phyloP scores from a whole-genome alignment of 2,113 vertebrate species.

The Syngnathus scovelli region DNA sequence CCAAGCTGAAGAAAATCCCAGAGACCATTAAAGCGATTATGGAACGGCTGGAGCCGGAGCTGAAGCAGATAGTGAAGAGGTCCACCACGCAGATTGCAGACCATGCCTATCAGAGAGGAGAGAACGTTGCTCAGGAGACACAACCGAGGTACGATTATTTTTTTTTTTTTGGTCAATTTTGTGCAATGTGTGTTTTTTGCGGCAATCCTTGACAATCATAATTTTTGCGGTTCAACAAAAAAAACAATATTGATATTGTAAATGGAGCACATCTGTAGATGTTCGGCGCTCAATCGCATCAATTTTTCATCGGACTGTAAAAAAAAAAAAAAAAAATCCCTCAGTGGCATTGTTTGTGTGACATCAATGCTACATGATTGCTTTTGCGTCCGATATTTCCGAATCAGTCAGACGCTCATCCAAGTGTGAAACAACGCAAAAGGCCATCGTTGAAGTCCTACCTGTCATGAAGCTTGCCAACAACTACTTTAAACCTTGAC shows the following conservation, averaged over 20 bases:
- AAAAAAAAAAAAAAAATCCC: too few relatives aligned
- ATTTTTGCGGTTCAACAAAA: too few relatives aligned
- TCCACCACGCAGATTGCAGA: slow-evolving; percentile 97
- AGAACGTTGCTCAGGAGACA: slow-evolving; percentile 83
- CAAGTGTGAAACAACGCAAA: slow-evolving; percentile 54
- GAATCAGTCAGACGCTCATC: slow-evolving; percentile 33
- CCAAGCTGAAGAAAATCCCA: slow-evolving; percentile 92
- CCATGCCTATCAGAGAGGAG: slow-evolving; percentile 87
- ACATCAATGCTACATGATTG: neutral
- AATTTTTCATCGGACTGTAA: neutral
- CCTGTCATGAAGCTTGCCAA: slow-evolving; percentile 64
- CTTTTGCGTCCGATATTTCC: neutral
- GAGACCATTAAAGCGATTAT: slow-evolving; percentile 94
- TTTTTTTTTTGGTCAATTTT: too few relatives aligned
- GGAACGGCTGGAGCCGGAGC: slow-evolving; percentile 90
- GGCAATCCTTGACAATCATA: too few relatives aligned
- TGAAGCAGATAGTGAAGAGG: slow-evolving; percentile 93
- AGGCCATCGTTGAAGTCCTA: slow-evolving; percentile 24
- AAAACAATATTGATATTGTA: too few relatives aligned
- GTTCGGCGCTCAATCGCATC: too few relatives aligned
- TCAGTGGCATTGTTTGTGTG: too few relatives aligned
- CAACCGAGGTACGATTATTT: slow-evolving; percentile 77
- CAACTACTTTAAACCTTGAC: slow-evolving; percentile 62
- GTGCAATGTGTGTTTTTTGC: too few relatives aligned
- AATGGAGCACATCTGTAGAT: too few relatives aligned